Evolutionary conservation across 2,888 invertebrate genomes (phyloP).

Genomic region (Aphidoletes aphidimyza): DNA sequence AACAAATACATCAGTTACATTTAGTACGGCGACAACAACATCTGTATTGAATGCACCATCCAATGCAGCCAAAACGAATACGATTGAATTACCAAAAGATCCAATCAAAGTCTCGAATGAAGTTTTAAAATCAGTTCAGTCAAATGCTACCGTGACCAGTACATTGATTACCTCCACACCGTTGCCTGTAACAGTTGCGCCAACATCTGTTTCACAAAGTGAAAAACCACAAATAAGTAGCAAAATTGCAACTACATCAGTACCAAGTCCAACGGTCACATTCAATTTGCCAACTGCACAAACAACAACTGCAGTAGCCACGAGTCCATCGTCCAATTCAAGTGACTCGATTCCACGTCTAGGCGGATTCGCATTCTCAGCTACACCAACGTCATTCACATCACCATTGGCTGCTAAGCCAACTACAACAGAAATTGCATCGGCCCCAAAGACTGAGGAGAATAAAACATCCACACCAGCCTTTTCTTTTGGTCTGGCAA

Average conservation of each 20-base stretch:
- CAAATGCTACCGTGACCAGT: background rate
- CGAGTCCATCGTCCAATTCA: background rate
- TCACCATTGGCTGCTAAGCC: background rate
- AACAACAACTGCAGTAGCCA: background rate
- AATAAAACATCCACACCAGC: background rate
- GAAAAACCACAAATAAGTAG: background rate
- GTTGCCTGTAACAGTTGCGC: background rate
- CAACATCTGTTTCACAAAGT: background rate
- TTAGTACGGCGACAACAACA: slow-evolving; percentile 55
- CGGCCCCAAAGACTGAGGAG: background rate
- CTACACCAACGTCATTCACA: background rate
- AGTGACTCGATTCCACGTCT: background rate
- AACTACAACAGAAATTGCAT: background rate
- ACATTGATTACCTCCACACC: background rate
- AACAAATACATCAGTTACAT: slow-evolving; percentile 50
- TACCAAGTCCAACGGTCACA: background rate
- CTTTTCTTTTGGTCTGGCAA: background rate
- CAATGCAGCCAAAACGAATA: background rate
- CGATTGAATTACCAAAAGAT: background rate
- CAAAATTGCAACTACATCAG: background rate
- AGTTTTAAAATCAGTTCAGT: background rate
- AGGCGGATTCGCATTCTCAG: background rate
- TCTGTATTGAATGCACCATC: background rate
- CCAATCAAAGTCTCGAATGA: background rate
- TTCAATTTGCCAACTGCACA: background rate